Conservation (phyloP, 1,140 invertebrate genomes). For the Drosophila quadrilineata region DNA sequence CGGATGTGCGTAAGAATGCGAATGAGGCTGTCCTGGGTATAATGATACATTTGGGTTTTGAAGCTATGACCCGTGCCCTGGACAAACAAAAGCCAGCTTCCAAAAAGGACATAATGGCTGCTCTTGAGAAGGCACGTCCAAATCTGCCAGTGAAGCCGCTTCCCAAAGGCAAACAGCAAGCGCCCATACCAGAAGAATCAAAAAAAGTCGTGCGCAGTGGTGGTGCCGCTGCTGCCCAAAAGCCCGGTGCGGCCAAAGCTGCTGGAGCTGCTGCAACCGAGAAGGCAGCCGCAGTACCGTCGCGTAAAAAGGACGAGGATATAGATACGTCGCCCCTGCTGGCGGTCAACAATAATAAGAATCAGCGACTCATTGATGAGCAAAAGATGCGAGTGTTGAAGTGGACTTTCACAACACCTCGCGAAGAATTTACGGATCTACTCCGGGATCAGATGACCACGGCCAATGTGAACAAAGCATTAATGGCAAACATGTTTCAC, state of each 20-base stretch:
- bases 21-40: slow-evolving; percentile 94
- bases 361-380: slow-evolving; percentile 95
- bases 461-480: slow-evolving; percentile 91
- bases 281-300: slow-evolving; percentile 80
- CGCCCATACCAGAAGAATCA: slow-evolving; percentile 80
- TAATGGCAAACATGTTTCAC: slow-evolving; percentile 96
- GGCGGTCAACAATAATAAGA: slow-evolving; percentile 92
- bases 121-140: slow-evolving; percentile 92
- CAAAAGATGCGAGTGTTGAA: slow-evolving; percentile 95
- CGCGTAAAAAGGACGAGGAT: slow-evolving; percentile 91
- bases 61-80: slow-evolving; percentile 88
- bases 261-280: slow-evolving; percentile 79
- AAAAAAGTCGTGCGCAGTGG: slow-evolving; percentile 84
- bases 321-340: slow-evolving; percentile 90
- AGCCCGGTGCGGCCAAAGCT: slow-evolving; percentile 82
- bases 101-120: slow-evolving; percentile 88
- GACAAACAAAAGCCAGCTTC: slow-evolving; percentile 94
- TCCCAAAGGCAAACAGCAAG: slow-evolving; percentile 83
- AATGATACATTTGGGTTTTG: slow-evolving; percentile 96
- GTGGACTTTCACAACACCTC: slow-evolving; percentile 97
- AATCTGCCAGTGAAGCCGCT: slow-evolving; percentile 92
- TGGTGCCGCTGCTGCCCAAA: slow-evolving; percentile 74
- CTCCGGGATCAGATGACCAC: slow-evolving; percentile 94
- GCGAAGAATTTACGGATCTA: slow-evolving; percentile 96
- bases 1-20: slow-evolving; percentile 94